A percentile compares a stretch with the other conserved stretches of the same genome.
phyloP scores from a whole-genome alignment of 2,113 vertebrate species.

The Microtus pennsylvanicus region DNA sequence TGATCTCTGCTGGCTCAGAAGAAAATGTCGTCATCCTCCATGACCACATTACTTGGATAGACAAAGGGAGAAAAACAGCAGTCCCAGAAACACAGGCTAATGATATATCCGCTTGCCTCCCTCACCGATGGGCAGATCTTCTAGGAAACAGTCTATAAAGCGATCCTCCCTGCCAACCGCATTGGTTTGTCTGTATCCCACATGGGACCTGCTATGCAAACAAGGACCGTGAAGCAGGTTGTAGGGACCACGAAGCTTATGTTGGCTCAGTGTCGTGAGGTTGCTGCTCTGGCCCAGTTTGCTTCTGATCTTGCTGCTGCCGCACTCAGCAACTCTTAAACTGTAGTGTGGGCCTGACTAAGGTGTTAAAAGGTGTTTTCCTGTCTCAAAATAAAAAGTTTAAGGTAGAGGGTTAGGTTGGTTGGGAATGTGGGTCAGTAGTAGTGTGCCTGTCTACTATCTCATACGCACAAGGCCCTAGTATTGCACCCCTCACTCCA shows the following conservation, averaged over 20 bases:
- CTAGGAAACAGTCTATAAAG: not conserved
- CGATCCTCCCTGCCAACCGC: not conserved
- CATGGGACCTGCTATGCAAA: slow-evolving; percentile 95
- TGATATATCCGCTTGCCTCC: not conserved
- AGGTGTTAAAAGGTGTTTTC: not conserved
- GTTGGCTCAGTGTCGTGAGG: not conserved
- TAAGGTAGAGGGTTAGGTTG: not conserved
- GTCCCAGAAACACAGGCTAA: not conserved
- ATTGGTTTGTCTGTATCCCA: slow-evolving; percentile 96
- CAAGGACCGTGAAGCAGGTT: slow-evolving; percentile 92
- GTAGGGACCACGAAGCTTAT: slow-evolving; percentile 92
- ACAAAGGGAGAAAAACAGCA: not conserved
- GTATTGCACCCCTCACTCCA: not conserved
- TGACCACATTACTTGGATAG: not conserved
- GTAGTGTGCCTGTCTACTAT: not conserved
- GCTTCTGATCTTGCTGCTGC: not conserved
- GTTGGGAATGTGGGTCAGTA: not conserved
- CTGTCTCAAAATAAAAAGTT: not conserved
- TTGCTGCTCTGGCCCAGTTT: not conserved
- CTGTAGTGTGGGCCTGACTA: not conserved
- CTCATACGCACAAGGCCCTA: not conserved
- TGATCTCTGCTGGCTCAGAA: not conserved
- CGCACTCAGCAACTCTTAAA: not conserved
- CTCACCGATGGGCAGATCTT: not conserved
- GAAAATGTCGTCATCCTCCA: not conserved